Percentiles rank a stretch among this genome's conserved stretches.
Evolutionary conservation across 2,113 vertebrate genomes (phyloP).

Genomic region (Tauraco erythrolophus): DNA sequence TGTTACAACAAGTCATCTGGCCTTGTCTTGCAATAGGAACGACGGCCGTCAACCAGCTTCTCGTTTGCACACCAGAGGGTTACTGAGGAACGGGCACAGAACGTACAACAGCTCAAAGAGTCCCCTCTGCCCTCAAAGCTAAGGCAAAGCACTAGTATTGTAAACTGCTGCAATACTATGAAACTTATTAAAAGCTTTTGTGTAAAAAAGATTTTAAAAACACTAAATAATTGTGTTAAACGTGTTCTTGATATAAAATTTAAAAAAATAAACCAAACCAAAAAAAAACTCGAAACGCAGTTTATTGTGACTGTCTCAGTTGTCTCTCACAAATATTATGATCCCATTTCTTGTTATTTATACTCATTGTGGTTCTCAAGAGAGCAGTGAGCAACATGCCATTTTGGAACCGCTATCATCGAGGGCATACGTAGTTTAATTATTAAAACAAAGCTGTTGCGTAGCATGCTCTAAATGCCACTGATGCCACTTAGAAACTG

Average conservation of each 20-base stretch:
- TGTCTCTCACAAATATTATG: background rate
- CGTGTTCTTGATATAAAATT: background rate
- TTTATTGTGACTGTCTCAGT: background rate
- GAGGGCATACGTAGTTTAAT: background rate
- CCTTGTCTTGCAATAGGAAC: background rate
- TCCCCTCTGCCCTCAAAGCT: background rate
- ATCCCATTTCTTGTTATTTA: background rate
- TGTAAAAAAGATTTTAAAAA: background rate
- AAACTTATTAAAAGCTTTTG: background rate
- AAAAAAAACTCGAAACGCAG: background rate
- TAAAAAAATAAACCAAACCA: background rate
- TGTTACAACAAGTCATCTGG: background rate
- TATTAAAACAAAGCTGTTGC: conserved; percentile 37
- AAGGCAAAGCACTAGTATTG: background rate
- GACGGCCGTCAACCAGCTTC: background rate
- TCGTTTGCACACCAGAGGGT: background rate
- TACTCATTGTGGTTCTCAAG: background rate
- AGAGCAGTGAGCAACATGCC: background rate
- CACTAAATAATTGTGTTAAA: background rate
- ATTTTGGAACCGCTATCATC: background rate
- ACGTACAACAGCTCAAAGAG: background rate
- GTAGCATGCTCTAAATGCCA: background rate
- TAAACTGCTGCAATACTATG: rapidly evolving
- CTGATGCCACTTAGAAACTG: background rate
- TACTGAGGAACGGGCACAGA: background rate